phyloP scores from a whole-genome alignment of 2,113 vertebrate species.

The Heliornis fulica region DNA sequence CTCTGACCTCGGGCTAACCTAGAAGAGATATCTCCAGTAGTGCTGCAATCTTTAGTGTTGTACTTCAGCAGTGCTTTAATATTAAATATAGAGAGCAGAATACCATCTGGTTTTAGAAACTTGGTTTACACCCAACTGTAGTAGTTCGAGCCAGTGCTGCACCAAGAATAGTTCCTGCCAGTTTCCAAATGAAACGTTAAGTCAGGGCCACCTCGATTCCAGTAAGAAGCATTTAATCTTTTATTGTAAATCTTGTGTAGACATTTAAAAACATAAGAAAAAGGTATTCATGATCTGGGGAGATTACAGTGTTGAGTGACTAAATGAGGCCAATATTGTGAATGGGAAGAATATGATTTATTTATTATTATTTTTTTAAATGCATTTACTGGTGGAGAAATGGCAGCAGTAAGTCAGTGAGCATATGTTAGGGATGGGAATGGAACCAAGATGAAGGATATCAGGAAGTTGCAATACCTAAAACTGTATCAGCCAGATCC shows the following conservation, averaged over 20 bases:
- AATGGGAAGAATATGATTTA: background rate
- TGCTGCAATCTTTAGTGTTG: background rate
- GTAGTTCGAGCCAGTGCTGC: background rate
- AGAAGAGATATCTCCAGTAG: background rate
- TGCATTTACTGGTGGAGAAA: background rate
- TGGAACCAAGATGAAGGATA: background rate
- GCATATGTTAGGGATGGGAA: conserved; percentile 30
- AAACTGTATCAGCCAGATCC: background rate
- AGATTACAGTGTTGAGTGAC: accelerated
- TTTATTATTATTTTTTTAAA: background rate
- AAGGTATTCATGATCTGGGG: background rate
- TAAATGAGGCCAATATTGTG: background rate
- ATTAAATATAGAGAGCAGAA: background rate
- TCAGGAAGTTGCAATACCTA: background rate
- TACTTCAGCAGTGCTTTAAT: background rate
- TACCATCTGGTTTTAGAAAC: conserved; percentile 20
- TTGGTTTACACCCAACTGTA: conserved; percentile 20
- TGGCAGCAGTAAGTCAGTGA: conserved; percentile 7
- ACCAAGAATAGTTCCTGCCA: background rate
- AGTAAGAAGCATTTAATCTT: background rate
- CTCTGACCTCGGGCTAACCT: background rate
- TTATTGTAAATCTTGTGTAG: accelerated
- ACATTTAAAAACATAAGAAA: accelerated
- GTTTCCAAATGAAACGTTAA: background rate
- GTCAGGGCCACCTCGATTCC: background rate